These are phyloP conservation scores for Trichoplusia ni DNA, from an alignment of 1,140 invertebrate genomes.

Conservation along the genomic window DNA sequence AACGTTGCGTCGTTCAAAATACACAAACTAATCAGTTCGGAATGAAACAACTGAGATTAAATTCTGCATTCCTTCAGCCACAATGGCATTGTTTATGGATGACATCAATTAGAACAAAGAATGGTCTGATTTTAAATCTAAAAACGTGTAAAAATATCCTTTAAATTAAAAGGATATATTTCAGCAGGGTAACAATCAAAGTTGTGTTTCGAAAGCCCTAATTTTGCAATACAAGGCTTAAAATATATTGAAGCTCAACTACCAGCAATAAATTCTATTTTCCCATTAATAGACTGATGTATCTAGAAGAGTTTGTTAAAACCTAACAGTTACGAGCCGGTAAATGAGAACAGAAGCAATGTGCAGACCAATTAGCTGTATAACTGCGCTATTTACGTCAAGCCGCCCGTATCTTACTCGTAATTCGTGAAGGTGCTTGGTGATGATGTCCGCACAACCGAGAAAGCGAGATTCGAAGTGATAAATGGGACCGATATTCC, in stretches of 20 bases:
- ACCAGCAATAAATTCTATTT: too few species aligned
- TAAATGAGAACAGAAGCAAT: background rate
- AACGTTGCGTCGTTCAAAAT: slow-evolving; percentile 21
- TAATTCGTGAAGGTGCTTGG: background rate
- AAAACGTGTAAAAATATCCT: too few species aligned
- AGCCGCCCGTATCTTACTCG: background rate
- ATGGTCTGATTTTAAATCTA: too few species aligned
- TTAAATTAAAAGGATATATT: too few species aligned
- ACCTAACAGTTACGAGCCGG: background rate
- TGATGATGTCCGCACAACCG: slow-evolving; percentile 10
- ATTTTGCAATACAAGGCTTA: too few species aligned
- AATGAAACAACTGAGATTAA: slow-evolving; percentile 28
- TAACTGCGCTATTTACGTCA: slow-evolving; percentile 2
- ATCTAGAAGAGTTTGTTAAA: background rate
- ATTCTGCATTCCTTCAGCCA: slow-evolving; percentile 16
- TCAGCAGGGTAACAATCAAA: too few species aligned
- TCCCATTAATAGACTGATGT: too few species aligned
- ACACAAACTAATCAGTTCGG: slow-evolving; percentile 32
- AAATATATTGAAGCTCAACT: too few species aligned
- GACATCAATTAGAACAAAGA: slow-evolving; percentile 26
- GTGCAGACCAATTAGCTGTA: background rate
- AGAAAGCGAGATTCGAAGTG: slow-evolving; percentile 32
- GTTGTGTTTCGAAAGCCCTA: too few species aligned
- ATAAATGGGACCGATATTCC: too few species aligned
- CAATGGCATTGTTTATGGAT: slow-evolving; percentile 17